phyloP scores from a whole-genome alignment of 2,888 invertebrate genomes.

The Acrobasis consociella region DNA sequence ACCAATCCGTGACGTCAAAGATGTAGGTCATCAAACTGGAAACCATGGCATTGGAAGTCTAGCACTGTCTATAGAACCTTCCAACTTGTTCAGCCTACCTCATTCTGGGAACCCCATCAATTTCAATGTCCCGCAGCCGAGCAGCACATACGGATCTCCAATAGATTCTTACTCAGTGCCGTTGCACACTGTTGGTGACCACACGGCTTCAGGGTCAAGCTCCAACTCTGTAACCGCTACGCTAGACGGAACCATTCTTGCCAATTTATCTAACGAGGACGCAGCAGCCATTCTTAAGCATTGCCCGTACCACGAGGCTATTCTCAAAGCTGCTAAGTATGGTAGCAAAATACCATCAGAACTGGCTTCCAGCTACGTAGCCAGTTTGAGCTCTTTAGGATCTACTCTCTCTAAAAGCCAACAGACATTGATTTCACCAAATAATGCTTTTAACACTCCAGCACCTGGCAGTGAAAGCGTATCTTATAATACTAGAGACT shows the following conservation, averaged over 20 bases:
- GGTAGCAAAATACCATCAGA: slow-evolving; percentile 75
- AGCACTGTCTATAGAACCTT: slow-evolving; percentile 74
- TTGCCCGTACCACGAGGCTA: slow-evolving; percentile 78
- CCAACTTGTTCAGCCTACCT: slow-evolving; percentile 79
- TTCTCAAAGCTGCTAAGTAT: slow-evolving; percentile 67
- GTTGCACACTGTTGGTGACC: slow-evolving; percentile 74
- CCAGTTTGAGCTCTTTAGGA: slow-evolving; percentile 78
- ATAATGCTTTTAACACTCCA: slow-evolving; percentile 54
- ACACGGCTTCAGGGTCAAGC: slow-evolving; percentile 73
- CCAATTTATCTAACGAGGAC: slow-evolving; percentile 66
- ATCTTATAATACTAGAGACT: slow-evolving; percentile 57
- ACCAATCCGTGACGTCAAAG: slow-evolving; percentile 83
- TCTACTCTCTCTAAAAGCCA: slow-evolving; percentile 74
- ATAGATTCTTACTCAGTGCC: slow-evolving; percentile 80
- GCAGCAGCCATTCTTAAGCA: slow-evolving; percentile 77
- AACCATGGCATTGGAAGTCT: slow-evolving; percentile 53
- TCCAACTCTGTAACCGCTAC: slow-evolving; percentile 65
- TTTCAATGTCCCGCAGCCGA: slow-evolving; percentile 68
- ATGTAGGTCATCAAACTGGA: slow-evolving; percentile 56
- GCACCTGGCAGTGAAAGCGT: slow-evolving; percentile 53
- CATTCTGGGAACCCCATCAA: slow-evolving; percentile 69
- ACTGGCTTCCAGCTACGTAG: slow-evolving; percentile 77
- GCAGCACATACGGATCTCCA: slow-evolving; percentile 67
- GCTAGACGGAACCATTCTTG: slow-evolving; percentile 65
- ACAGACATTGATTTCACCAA: slow-evolving; percentile 50